Percentiles rank a stretch among this genome's conserved stretches.
Evolutionary conservation across 2,797 vertebrate genomes (phyloP).

Genomic region (Pangasius macronema): DNA sequence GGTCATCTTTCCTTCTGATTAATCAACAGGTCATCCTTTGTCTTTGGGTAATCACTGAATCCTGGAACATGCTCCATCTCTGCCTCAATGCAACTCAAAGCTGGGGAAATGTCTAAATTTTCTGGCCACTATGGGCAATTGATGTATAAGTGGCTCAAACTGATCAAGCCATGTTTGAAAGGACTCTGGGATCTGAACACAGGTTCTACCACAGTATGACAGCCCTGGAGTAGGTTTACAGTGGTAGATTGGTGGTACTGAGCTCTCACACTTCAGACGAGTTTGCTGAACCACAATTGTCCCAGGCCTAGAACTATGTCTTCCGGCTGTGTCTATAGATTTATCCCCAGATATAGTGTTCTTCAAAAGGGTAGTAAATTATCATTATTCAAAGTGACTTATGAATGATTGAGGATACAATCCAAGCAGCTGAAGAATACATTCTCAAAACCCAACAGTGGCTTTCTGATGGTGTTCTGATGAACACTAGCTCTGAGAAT

Average conservation of each 20-base stretch:
- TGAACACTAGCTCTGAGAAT: neutral
- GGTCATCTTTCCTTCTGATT: neutral
- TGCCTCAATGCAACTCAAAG: neutral
- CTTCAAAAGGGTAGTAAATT: neutral
- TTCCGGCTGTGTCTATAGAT: neutral
- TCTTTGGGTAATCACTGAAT: neutral
- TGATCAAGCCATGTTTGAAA: neutral
- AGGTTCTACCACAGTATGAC: neutral
- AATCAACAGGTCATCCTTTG: neutral
- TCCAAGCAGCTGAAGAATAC: neutral
- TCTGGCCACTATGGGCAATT: neutral
- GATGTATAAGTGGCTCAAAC: neutral
- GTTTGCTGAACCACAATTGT: neutral
- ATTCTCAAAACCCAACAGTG: neutral
- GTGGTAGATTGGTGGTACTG: neutral
- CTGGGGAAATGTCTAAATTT: neutral
- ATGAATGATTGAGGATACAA: neutral
- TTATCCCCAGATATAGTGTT: neutral
- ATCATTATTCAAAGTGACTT: neutral
- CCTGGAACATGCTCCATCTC: neutral
- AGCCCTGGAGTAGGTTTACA: neutral
- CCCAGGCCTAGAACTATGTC: neutral
- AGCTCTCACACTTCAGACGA: neutral
- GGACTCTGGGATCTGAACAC: neutral
- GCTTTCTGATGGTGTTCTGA: neutral